Evolutionary conservation across 2,113 vertebrate genomes (phyloP).

Genomic region (Actenoides hombroni): DNA sequence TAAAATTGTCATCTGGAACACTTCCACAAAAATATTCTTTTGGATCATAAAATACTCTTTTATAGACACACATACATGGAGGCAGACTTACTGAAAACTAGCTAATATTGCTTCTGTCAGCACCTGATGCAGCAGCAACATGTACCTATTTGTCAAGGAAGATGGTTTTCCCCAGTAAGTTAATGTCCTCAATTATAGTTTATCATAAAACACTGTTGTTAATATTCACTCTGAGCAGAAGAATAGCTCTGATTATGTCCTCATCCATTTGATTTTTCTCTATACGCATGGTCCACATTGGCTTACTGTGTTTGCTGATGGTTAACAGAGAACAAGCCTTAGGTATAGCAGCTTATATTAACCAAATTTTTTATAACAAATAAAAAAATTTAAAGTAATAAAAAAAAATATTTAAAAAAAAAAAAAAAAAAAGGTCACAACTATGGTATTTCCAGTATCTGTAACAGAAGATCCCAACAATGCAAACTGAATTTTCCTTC

Average conservation of each 20-base stretch:
- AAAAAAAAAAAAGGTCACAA: not conserved
- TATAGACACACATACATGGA: not conserved
- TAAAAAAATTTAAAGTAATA: not conserved
- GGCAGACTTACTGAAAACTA: not conserved
- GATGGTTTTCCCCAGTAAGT: not conserved
- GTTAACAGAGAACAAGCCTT: not conserved
- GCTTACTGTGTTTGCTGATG: not conserved
- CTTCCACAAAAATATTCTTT: not conserved
- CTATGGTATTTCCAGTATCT: not conserved
- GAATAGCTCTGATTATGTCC: conserved; percentile 27
- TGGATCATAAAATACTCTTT: not conserved
- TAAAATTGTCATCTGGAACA: not conserved
- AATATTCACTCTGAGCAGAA: conserved; percentile 39
- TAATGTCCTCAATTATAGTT: conserved; percentile 28
- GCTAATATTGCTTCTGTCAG: conserved; percentile 7
- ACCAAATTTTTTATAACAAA: not conserved
- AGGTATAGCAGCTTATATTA: not conserved
- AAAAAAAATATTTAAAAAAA: not conserved
- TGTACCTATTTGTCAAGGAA: not conserved
- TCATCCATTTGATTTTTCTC: conserved; percentile 10
- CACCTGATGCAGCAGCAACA: not conserved
- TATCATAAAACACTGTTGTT: conserved; percentile 9
- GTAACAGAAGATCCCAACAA: not conserved
- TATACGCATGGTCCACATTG: not conserved
- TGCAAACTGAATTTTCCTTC: not conserved